Evolutionary conservation across 2,797 vertebrate genomes (phyloP).

Genomic region (Gallinago stenura): DNA sequence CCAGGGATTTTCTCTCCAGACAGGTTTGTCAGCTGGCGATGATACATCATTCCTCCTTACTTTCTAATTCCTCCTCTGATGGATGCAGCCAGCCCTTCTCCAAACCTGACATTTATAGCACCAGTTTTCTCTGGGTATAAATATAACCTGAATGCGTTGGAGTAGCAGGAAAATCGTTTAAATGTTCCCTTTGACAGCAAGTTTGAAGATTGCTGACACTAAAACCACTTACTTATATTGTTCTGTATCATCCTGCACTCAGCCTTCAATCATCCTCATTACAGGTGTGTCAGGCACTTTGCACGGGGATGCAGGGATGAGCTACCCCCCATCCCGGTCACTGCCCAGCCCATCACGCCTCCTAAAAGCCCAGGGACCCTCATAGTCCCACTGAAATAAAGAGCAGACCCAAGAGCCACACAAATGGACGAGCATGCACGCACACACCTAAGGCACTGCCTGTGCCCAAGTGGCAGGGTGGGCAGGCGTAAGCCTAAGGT

Average conservation of each 20-base stretch:
- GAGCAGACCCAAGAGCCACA: not conserved
- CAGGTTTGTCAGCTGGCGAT: slow-evolving; percentile 17
- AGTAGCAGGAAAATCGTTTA: slow-evolving; percentile 76
- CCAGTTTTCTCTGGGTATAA: slow-evolving; percentile 70
- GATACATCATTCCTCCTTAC: slow-evolving; percentile 49
- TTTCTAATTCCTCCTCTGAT: slow-evolving; percentile 63
- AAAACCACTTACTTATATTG: slow-evolving; percentile 75
- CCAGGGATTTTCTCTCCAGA: not conserved
- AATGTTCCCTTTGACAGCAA: slow-evolving; percentile 75
- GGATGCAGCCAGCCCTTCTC: slow-evolving; percentile 67
- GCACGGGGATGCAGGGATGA: not conserved
- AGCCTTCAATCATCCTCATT: slow-evolving; percentile 70
- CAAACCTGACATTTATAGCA: slow-evolving; percentile 74
- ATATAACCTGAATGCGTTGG: slow-evolving; percentile 69
- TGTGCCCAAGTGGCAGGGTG: too few species aligned
- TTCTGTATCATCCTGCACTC: slow-evolving; percentile 66
- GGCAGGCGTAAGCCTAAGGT: not conserved
- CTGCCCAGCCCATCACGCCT: not conserved
- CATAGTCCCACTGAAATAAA: accelerated
- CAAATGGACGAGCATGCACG: accelerated
- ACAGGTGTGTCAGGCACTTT: slow-evolving; percentile 25
- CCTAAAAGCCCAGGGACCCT: not conserved
- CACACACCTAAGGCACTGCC: accelerated
- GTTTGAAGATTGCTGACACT: slow-evolving; percentile 76
- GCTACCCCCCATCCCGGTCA: not conserved